phyloP scores from a whole-genome alignment of 1,140 invertebrate genomes.

The Drosophila kurseongensis region DNA sequence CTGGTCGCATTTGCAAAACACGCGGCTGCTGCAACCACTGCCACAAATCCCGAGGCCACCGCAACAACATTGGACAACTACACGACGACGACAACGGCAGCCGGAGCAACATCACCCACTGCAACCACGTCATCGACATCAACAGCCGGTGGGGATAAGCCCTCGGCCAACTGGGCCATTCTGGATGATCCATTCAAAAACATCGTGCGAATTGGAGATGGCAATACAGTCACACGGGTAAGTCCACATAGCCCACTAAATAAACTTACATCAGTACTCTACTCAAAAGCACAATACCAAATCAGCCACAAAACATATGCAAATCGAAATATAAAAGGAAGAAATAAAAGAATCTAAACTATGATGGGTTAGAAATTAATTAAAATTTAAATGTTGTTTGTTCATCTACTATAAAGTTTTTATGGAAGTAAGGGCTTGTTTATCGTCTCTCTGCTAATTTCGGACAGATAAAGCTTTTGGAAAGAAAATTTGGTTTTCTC shows the following conservation, averaged over 20 bases:
- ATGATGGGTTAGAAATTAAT: no score
- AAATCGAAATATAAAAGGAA: not conserved
- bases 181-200: slow-evolving; percentile 64
- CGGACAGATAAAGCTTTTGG: no score
- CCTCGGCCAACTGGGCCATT: slow-evolving; percentile 21
- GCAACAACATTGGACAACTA: slow-evolving; percentile 35
- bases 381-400: no score
- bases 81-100: slow-evolving; percentile 42
- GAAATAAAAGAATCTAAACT: not conserved
- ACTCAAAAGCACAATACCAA: no score
- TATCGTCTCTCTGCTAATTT: no score
- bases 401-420: no score
- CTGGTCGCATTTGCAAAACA: slow-evolving; percentile 48
- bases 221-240: slow-evolving; percentile 72
- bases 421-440: no score
- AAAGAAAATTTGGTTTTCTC: no score
- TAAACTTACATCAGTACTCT: not conserved
- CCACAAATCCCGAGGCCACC: slow-evolving; percentile 85
- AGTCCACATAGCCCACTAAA: slow-evolving; percentile 17
- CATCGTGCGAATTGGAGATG: slow-evolving; percentile 75
- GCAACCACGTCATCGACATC: slow-evolving; percentile 20
- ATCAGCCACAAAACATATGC: no score
- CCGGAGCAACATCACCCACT: slow-evolving; percentile 29
- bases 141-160: slow-evolving; percentile 26
- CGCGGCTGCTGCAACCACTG: slow-evolving; percentile 86